Evolutionary conservation across 2,113 vertebrate genomes (phyloP), one percentile per base, ranked within the genome.

Genomic region (Gorsachius goisagi): DNA sequence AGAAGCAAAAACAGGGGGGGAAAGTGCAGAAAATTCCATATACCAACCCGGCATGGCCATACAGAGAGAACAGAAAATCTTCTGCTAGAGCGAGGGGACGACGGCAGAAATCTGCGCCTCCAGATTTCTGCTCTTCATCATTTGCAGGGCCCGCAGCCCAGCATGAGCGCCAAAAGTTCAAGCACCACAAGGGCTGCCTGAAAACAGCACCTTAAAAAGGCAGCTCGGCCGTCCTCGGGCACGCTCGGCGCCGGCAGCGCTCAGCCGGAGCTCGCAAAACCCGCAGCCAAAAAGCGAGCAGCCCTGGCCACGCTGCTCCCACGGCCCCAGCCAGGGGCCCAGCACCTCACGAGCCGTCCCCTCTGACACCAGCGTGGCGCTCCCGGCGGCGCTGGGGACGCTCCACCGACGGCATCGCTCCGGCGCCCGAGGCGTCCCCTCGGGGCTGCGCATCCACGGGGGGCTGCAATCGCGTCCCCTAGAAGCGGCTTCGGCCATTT

Each of bases 391-490:
- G 1, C 44, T 5, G 44, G 72, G 4, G 69, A 53, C 15, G 35
- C 44, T 49, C 35, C 82, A 44, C 2, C 5, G 0, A 22, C 18
- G 52, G 82, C 67, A 12, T 1, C 3, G 11, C 75, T 50, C 58
- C 1, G 1, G 20, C 56, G 33, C 66, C n/a, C 0, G 0, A 4
- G 35, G 49, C 2, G 21, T 52, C 53, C 59, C 39, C 50, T 32
- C 33, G 2, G 16, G 0, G 22, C 4, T 22, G 49, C 49, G 55
- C 69, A 26, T 15, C 8, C 1, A 3, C 0, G 2, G 63, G 14
- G 23, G 30, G 5, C 63, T 35, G 56, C 63, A 5, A 12, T 1
- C 11, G 21, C 30, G 55, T 55, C 66, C 24, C 44, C 44, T 47
- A 22, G 59, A 44, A 87, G 41, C 35, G 72, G 86, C 62, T 64